Base-by-base conservation (phyloP, 2,888 invertebrate genomes). In the Nomada goodeniana region DNA sequence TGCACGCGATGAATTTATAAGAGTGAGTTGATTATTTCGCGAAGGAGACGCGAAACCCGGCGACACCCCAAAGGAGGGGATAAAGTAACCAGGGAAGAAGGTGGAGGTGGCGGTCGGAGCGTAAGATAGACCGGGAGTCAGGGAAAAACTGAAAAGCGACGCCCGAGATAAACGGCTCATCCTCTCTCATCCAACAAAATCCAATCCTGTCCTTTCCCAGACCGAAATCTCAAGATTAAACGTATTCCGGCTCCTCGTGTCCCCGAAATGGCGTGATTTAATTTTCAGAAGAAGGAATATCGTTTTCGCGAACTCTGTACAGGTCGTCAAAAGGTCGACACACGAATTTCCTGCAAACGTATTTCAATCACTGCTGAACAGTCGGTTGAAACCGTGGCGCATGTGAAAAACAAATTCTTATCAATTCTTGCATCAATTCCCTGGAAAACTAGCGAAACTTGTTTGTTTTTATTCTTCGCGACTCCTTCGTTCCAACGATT, bases 81-180 rank as follows among this genome's bases (percentile, higher is more conserved):
- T 90, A 85, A 90, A 90, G 89, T 88, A 89, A 89, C 86, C 86
- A 84, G 87, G 90, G 90, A 89, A 80, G 88, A 90, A 89, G 86
- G 84, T 78, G 76, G 84, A 68, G 80, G 84, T 84, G 75, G 80
- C 64, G 82, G 87, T 36, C 75, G 76, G 23, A 10, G 76, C 75
- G 77, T 73, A 86, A 73, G 82, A 77, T 84, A 72, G 83, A 80
- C 63, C 60, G 72, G 82, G 85, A 80, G 71, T 85, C 50, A 36
- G 84, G 85, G 87, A 89, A 91, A 91, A 91, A 90, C 91, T 91
- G 92, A 92, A 92, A 92, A 93, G 92, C 92, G 92, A 92, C 91
- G 91, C 92, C 90, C 80, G 89, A 92, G 92, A 92, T 93, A 93
- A 93, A 93, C 93, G 92, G 92, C 93, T 93, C 91, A 93, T 92